Evolutionary conservation across 2,888 invertebrate species (phyloP), one percentile per base, ranked within the genome.

Genomic region (Lingula anatina): DNA sequence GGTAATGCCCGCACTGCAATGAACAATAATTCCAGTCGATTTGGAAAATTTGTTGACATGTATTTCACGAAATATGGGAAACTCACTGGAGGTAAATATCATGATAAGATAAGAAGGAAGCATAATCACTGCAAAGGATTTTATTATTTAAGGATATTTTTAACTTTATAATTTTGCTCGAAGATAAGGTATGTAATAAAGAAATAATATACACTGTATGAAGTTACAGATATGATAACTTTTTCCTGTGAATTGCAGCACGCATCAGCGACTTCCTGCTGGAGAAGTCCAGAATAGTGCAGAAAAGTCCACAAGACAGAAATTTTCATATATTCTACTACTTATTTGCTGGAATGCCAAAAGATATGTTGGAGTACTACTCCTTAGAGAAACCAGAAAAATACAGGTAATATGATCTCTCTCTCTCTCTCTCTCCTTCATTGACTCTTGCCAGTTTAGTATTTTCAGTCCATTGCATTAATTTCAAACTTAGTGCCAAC

Each of bases 1-100:
- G 72, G 72, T 12, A 72, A 72, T 54, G 72, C 72, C 5, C 60
- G 65, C 9, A 72, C 72, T n/a, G 48, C 65, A 15, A 67, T 69
- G 61, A 72, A 72, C 51, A 61, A 59, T 23, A 71, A 71, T 47
- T 72, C 72, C n/a, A 72, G 72, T 52, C 61, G 72, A 24, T 72
- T 71, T 53, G 72, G 71, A 21, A 69, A 70, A 49, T 70, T 68
- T 44, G 68, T 71, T 26, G 68, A 68, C 42, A 57, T 72, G 4
- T 57, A 62, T 18, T 72, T 71, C 47, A 53, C 59, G 9, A 54
- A 61, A 38, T 55, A 62, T 37, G 65, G 63, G 7, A 47, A 50
- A 7, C 55, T 70, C 23, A 48, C 61, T 20, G 68, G 68, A 56
- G 70, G 71, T 70, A 57, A 31, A n/a, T n/a, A n/a, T n/a, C n/a